Evolutionary conservation across 2,113 vertebrate genomes (phyloP).

Genomic region (Pteruthius melanotis): DNA sequence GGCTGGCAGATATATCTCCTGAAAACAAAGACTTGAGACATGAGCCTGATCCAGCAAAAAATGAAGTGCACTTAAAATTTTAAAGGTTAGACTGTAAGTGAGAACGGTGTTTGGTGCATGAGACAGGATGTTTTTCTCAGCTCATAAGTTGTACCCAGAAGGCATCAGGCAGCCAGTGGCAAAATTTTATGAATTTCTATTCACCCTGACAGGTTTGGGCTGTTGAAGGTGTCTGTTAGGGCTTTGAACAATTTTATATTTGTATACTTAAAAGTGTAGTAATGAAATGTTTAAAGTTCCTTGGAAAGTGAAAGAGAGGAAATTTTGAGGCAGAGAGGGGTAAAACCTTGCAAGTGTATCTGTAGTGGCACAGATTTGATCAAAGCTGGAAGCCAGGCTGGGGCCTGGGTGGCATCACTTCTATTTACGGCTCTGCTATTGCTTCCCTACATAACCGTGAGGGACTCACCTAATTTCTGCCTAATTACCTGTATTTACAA

Average conservation of each 20-base stretch:
- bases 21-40: slow-evolving; percentile 10
- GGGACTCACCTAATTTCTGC: neutral
- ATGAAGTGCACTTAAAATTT: slow-evolving; percentile 4
- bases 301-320: neutral
- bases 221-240: neutral
- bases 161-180: neutral
- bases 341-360: neutral
- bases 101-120: neutral
- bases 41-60: neutral
- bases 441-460: neutral
- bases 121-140: neutral
- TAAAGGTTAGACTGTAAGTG: slow-evolving; percentile 3
- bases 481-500: neutral
- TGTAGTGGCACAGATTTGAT: neutral
- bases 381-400: neutral
- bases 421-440: neutral
- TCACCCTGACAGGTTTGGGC: neutral
- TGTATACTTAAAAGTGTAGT: neutral
- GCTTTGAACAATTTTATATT: neutral
- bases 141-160: neutral
- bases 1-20: slow-evolving; percentile 1
- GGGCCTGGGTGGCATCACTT: neutral
- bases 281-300: neutral
- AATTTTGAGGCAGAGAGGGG: neutral
- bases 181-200: neutral